Evolutionary conservation across 2,888 invertebrate species (phyloP), one percentile per base, ranked within the genome.

Genomic region (Hirtodrosophila duncani): DNA sequence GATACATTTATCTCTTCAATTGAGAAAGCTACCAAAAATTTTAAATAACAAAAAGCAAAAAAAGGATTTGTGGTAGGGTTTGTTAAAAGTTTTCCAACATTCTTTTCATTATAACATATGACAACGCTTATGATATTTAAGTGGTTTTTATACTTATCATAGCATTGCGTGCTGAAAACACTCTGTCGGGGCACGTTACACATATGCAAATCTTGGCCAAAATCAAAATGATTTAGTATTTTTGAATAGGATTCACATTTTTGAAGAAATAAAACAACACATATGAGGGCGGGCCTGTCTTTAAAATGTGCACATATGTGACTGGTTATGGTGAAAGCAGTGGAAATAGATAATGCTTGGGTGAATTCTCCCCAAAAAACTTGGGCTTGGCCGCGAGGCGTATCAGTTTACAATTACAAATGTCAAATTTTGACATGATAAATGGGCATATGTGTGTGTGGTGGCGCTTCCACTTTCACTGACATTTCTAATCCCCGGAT

Each of bases 321-420:
- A 51, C 53, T 34, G 51, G 36, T 56, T 57, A 39, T 38, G 46
- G 42, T 16, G 37, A 38, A 60, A 42, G 42, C 52, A 38, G 20
- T 56, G 48, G 50, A 44, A 67, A 61, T 33, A 58, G 67, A 67
- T 67, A 57, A 56, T 30, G 34, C 56, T 36, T 29, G 23, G 4
- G 48, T 26, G 39, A 8, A 4, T 29, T 48, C 43, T 9, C 6
- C 10, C 8, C n/a, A 20, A 21, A 9, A 13, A 13, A 29, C 9
- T 24, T 18, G 17, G 31, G 34, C 38, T 37, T 63, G 70, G 65
- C 77, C 60, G 34, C 59, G 33, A 70, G 79, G 70, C 72, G 63
- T 78, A 74, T 74, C 74, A 74, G 80, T 75, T 74, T 74, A 79
- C 79, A 74, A 74, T 79, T 79, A 74, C 74, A 79, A 74, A 79